phyloP scores from a whole-genome alignment of 2,888 invertebrate species.

The Frankliniella fusca region DNA sequence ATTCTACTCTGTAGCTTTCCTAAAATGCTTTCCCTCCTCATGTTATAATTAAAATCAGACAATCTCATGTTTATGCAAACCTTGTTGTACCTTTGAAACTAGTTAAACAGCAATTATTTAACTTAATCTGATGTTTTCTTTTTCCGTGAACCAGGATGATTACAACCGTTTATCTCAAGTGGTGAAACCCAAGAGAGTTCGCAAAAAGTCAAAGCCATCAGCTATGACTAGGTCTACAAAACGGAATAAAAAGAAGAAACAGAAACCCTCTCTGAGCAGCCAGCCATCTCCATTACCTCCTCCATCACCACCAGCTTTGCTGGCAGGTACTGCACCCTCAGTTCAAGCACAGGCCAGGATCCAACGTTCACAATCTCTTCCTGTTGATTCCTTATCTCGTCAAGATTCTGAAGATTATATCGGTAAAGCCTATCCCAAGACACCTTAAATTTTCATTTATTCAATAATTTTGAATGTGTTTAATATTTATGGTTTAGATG shows the following conservation, averaged over 20 bases:
- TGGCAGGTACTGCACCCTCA: not conserved
- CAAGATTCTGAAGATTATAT: not conserved
- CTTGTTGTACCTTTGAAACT: too few species aligned
- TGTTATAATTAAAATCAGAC: not conserved
- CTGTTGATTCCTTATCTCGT: conserved; percentile 15
- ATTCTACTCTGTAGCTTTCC: too few species aligned
- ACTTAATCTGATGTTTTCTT: conserved; percentile 29
- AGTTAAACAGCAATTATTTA: not conserved
- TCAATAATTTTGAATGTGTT: not conserved
- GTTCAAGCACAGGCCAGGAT: not conserved
- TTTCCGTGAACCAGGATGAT: conserved; percentile 59
- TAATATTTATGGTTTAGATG: not conserved
- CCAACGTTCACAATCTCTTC: not conserved
- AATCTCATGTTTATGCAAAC: too few species aligned
- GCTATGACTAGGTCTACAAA: conserved; percentile 52
- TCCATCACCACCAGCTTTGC: conserved; percentile 28
- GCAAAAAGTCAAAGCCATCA: conserved; percentile 58
- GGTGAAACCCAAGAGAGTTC: conserved; percentile 67
- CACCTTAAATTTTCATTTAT: not conserved
- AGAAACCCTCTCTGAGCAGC: conserved; percentile 41
- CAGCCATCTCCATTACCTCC: conserved; percentile 40
- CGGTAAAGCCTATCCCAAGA: not conserved
- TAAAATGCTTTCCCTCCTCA: not conserved
- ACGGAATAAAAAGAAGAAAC: conserved; percentile 54
- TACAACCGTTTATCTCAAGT: conserved; percentile 73